phyloP scores from a whole-genome alignment of 2,888 invertebrate genomes.

The Lepas anatifera region DNA sequence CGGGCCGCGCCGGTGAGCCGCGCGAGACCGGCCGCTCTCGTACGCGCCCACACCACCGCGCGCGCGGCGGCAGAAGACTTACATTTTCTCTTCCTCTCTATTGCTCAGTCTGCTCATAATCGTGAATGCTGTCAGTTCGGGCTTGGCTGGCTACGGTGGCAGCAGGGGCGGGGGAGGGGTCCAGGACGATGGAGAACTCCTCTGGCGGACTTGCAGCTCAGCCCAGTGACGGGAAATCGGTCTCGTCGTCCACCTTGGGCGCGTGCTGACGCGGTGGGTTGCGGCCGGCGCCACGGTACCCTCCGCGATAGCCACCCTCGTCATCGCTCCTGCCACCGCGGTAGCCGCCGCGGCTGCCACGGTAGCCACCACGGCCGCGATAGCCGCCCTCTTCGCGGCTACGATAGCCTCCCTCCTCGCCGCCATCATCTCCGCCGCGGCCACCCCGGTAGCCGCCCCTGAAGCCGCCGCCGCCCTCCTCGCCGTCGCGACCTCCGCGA shows the following conservation, averaged over 20 bases:
- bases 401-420: slow-evolving; percentile 22
- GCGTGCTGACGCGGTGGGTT: slow-evolving; percentile 30
- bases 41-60: no score
- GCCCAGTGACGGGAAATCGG: slow-evolving; percentile 87
- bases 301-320: background rate
- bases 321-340: background rate
- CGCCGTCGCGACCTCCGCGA: slow-evolving; percentile 27
- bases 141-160: background rate
- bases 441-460: background rate
- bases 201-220: slow-evolving; percentile 34
- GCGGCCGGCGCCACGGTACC: background rate
- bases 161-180: background rate
- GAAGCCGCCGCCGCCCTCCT: slow-evolving; percentile 23
- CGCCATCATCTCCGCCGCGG: background rate
- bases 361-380: slow-evolving; percentile 18
- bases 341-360: background rate
- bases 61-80: no score
- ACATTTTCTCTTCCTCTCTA: background rate
- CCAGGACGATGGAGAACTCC: slow-evolving; percentile 8
- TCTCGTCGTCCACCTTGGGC: slow-evolving; percentile 89
- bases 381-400: slow-evolving; percentile 25
- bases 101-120: no score
- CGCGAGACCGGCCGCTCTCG: no score
- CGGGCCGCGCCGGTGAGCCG: no score
- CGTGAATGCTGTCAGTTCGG: background rate